Evolutionary conservation across 2,797 vertebrate species (phyloP).

Genomic region (Meda fulgida): DNA sequence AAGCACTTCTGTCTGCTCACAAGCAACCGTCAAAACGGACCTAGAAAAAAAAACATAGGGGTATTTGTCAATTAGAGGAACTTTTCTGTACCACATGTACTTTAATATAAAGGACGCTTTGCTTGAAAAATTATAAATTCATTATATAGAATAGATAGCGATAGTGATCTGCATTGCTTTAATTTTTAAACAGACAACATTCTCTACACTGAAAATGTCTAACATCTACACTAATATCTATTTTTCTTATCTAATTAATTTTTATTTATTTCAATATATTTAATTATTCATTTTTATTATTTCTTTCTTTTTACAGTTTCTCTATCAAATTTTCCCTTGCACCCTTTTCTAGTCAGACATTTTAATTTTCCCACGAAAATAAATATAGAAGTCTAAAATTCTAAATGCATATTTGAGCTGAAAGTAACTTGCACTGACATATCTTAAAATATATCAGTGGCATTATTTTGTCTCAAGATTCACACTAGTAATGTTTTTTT

Average conservation of each 20-base stretch:
- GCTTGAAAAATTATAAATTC: background rate
- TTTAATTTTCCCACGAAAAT: background rate
- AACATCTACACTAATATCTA: too few species aligned
- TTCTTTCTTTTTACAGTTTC: background rate
- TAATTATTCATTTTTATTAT: background rate
- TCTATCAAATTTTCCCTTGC: background rate
- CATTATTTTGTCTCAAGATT: background rate
- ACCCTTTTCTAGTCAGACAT: background rate
- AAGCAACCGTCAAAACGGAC: constrained; percentile 95
- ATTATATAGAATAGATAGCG: background rate
- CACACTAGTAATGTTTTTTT: background rate
- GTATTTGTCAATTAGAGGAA: background rate
- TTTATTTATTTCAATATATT: background rate
- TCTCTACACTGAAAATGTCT: background rate
- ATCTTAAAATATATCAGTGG: background rate
- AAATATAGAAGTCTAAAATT: background rate
- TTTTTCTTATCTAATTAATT: background rate
- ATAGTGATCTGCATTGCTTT: background rate
- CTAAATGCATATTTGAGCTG: background rate
- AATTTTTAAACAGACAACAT: background rate
- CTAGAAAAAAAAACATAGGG: constrained; percentile 67
- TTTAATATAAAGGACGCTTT: background rate
- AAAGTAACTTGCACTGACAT: background rate
- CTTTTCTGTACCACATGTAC: background rate
- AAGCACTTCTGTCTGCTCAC: constrained; percentile 96